Conservation (phyloP, 2,797 vertebrate species). For the Dicrostonyx torquatus region DNA sequence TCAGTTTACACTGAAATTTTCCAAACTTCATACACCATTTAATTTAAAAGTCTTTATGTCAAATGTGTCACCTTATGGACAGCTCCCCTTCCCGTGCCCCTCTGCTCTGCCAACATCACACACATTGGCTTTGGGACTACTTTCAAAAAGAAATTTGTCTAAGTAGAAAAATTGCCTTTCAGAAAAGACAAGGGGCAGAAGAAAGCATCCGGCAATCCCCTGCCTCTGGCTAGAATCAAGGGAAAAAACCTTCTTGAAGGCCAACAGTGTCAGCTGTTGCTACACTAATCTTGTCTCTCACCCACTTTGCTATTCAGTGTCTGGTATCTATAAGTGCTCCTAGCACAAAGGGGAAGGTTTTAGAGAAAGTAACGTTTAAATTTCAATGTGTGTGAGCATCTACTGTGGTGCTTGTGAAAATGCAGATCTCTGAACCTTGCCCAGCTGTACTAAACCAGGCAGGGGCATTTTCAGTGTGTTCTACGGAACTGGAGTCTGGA, state of each 20-base stretch:
- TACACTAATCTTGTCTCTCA: background rate
- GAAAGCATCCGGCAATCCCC: background rate
- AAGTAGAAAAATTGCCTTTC: constrained; percentile 53
- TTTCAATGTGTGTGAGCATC: background rate
- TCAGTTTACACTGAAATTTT: constrained; percentile 74
- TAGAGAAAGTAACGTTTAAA: background rate
- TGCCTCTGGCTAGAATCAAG: background rate
- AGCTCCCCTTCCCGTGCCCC: rapidly evolving
- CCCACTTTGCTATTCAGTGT: background rate
- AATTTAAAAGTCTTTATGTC: background rate
- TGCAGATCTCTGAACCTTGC: background rate
- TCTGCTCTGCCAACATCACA: no score
- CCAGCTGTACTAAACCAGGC: background rate
- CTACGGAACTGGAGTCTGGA: background rate
- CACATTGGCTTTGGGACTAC: background rate
- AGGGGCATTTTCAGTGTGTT: background rate
- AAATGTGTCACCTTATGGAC: background rate
- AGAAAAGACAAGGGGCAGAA: constrained; percentile 27
- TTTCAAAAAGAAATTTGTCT: constrained; percentile 37
- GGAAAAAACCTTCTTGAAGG: background rate
- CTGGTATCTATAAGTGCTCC: background rate
- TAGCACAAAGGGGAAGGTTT: background rate
- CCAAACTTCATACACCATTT: constrained; percentile 10
- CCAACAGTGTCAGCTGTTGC: background rate
- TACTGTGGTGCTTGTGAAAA: background rate